A percentile compares a stretch with the other conserved stretches of the same genome.
phyloP scores from a whole-genome alignment of 2,113 vertebrate species.

The Prinia subflava region DNA sequence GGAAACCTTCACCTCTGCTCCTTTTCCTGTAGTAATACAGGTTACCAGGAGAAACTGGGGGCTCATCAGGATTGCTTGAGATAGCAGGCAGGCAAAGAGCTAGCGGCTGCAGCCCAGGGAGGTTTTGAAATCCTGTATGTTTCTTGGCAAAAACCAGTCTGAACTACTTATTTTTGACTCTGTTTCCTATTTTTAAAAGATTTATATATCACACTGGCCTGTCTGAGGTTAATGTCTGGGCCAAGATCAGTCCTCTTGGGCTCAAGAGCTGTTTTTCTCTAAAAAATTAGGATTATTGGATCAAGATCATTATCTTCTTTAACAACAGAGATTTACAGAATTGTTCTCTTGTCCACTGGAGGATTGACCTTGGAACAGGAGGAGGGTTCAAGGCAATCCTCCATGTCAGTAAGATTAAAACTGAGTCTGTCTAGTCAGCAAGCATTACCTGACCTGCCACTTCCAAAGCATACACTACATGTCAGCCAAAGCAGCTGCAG shows the following conservation, averaged over 20 bases:
- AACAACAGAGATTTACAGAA: constrained; percentile 18
- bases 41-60: background rate
- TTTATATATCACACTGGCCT: background rate
- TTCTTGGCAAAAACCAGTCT: background rate
- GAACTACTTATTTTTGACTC: background rate
- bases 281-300: constrained; percentile 17
- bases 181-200: background rate
- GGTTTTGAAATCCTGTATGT: background rate
- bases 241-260: background rate
- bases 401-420: constrained; percentile 37
- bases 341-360: background rate
- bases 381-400: constrained; percentile 22
- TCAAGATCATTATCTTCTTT: constrained; percentile 18
- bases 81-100: background rate
- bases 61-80: background rate
- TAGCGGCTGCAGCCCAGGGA: background rate
- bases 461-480: background rate
- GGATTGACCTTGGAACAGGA: constrained; percentile 34
- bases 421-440: background rate
- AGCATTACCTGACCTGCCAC: constrained; percentile 4
- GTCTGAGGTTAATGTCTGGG: background rate
- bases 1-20: background rate
- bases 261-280: constrained; percentile 4
- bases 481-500: background rate
- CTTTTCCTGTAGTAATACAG: background rate